Percentiles rank a stretch among this genome's conserved stretches.
Evolutionary conservation across 37 sponge, comb jelly and placozoan species (phyloP).

Genomic region (Chondrilla cf. caribensis): DNA sequence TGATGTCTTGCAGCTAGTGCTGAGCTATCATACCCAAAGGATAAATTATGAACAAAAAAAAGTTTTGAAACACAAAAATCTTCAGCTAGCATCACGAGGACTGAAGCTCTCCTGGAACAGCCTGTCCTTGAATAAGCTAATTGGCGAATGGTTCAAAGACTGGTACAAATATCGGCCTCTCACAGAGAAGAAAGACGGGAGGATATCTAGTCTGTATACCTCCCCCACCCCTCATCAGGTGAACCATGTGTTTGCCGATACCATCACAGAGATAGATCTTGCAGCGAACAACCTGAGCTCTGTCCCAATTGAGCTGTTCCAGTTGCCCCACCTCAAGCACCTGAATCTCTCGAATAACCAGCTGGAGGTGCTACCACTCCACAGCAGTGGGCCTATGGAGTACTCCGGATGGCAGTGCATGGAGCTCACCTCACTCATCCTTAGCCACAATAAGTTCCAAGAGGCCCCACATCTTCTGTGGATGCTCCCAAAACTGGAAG

Average conservation of each 20-base stretch:
- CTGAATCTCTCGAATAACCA: slow-evolving; percentile 39
- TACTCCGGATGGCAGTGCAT: background rate
- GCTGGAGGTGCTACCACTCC: slow-evolving; percentile 31
- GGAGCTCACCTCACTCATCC: slow-evolving; percentile 33
- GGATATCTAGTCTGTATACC: background rate
- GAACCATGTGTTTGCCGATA: background rate
- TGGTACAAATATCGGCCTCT: slow-evolving; percentile 6
- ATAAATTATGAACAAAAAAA: background rate
- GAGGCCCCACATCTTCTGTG: slow-evolving; percentile 47
- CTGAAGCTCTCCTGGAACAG: slow-evolving; percentile 48
- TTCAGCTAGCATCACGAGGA: background rate
- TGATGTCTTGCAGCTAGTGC: slow-evolving; percentile 28
- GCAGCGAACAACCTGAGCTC: slow-evolving; percentile 31
- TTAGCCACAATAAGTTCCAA: slow-evolving; percentile 32
- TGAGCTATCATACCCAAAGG: slow-evolving; percentile 30
- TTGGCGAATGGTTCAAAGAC: slow-evolving; percentile 34
- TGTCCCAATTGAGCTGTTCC: slow-evolving; percentile 49
- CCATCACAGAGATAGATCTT: slow-evolving; percentile 29
- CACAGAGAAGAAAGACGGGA: background rate
- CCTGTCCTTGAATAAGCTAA: slow-evolving; percentile 18
- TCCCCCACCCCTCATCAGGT: background rate
- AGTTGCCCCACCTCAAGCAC: slow-evolving; percentile 35
- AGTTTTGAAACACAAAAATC: background rate
- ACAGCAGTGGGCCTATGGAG: background rate
- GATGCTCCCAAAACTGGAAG: slow-evolving; percentile 30